These are phyloP conservation scores for Barbus barbus DNA, from an alignment of 2,113 vertebrate genomes.

Conservation along the genomic window DNA sequence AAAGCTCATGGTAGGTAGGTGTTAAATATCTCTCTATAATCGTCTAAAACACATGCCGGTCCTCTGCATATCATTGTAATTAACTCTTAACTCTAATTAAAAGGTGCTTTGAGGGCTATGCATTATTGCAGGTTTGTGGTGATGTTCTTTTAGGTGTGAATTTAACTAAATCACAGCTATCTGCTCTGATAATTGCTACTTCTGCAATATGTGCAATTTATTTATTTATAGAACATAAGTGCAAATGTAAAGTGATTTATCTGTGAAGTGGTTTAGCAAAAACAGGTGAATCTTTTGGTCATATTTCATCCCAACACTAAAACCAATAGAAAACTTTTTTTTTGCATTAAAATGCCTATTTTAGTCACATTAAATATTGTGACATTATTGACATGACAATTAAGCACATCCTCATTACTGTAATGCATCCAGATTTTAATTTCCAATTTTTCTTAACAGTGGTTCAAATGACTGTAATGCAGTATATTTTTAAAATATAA, in stretches of 20 bases:
- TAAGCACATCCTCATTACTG: no score
- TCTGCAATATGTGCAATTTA: background rate
- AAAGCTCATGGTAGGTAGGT: background rate
- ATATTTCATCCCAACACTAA: background rate
- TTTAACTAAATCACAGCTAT: background rate
- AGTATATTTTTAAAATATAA: no score
- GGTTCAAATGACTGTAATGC: no score
- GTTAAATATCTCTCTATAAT: background rate
- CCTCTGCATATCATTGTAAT: constrained; percentile 8
- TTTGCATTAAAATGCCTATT: no score
- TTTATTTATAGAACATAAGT: background rate
- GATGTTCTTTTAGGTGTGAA: background rate
- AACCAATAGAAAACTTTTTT: no score
- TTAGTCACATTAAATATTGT: no score
- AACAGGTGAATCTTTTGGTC: background rate
- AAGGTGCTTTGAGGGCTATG: background rate
- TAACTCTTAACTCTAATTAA: background rate
- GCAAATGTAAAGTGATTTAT: background rate
- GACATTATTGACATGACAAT: no score
- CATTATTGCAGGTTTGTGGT: background rate
- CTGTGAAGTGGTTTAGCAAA: background rate
- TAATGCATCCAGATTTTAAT: no score
- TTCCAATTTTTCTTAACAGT: no score
- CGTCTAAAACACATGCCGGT: background rate
- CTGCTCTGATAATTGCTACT: background rate